These are phyloP conservation scores for Priapulus caudatus DNA, from an alignment of 2,888 invertebrate species.

Conservation along the genomic window DNA sequence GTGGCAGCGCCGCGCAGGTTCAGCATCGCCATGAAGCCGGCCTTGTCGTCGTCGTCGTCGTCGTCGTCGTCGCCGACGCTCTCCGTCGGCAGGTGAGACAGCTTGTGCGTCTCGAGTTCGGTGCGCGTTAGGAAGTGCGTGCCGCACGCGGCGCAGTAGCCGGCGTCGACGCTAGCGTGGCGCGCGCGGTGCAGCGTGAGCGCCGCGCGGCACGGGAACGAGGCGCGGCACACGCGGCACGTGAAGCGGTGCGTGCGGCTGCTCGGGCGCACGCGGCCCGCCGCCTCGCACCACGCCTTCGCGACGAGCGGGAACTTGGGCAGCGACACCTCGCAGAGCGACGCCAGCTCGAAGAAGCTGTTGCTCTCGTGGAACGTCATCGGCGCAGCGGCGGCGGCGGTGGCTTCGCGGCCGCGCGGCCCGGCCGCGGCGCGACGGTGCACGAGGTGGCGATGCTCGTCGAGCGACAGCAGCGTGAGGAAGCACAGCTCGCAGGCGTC, in stretches of 20 bases:
- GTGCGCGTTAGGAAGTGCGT: neutral
- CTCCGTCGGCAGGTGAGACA: constrained; percentile 29
- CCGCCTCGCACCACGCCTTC: constrained; percentile 56
- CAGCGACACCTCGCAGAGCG: constrained; percentile 65
- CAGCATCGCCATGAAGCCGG: constrained; percentile 67
- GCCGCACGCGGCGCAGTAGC: neutral
- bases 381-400: neutral
- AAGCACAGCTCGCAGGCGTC: constrained; percentile 59
- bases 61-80: constrained; percentile 37
- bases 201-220: constrained; percentile 36
- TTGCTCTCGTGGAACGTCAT: constrained; percentile 42
- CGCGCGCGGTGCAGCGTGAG: constrained; percentile 32
- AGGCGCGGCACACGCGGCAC: constrained; percentile 34
- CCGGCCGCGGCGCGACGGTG: constrained; percentile 40
- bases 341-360: constrained; percentile 34
- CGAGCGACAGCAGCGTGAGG: constrained; percentile 54
- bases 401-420: no score
- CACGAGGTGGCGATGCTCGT: constrained; percentile 53
- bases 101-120: constrained; percentile 23
- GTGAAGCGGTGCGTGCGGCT: constrained; percentile 32
- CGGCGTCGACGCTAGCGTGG: neutral
- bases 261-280: constrained; percentile 32
- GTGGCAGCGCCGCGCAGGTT: constrained; percentile 45
- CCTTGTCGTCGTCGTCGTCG: constrained; percentile 43
- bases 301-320: constrained; percentile 67